Percentiles rank a stretch among this genome's conserved stretches.
These are phyloP conservation scores for Acleris holmiana DNA, from an alignment of 2,888 invertebrate genomes.

Conservation along the genomic window DNA sequence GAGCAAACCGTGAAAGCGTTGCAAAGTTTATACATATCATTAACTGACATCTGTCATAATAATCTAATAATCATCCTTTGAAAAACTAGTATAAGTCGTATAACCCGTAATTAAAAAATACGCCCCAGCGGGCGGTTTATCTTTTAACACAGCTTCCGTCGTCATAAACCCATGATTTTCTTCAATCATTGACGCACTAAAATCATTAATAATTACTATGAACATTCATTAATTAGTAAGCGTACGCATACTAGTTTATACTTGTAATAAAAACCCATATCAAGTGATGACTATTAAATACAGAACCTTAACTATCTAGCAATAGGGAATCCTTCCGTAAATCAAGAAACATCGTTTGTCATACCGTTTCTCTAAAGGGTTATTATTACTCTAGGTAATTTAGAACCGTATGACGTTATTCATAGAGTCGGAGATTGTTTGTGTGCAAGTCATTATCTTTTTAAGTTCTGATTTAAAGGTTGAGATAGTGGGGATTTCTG, in stretches of 20 bases:
- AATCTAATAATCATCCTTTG: too few relatives aligned
- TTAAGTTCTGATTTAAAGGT: constrained; percentile 27
- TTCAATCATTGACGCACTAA: constrained; percentile 28
- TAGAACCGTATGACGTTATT: background rate
- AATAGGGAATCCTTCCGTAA: constrained; percentile 7
- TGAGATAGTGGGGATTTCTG: constrained; percentile 19
- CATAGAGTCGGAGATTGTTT: background rate
- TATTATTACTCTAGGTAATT: background rate
- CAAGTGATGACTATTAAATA: background rate
- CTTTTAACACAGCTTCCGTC: constrained; percentile 2
- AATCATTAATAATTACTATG: constrained; percentile 42
- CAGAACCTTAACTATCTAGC: background rate
- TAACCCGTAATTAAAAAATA: too few relatives aligned
- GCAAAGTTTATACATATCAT: too few relatives aligned
- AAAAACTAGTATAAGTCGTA: too few relatives aligned
- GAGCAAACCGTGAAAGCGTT: too few relatives aligned
- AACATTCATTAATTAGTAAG: constrained; percentile 36
- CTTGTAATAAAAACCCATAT: constrained; percentile 26
- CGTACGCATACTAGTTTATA: constrained; percentile 23
- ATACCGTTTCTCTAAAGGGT: constrained; percentile 25
- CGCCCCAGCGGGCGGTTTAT: background rate
- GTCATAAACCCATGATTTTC: constrained; percentile 27
- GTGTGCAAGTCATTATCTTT: constrained; percentile 18
- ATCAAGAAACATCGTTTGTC: constrained; percentile 10
- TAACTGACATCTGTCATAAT: too few relatives aligned